A percentile compares a stretch with the other conserved stretches of the same genome.
These are phyloP conservation scores for Trematocara zebra DNA, from an alignment of 2,113 vertebrate genomes.

Conservation along the genomic window DNA sequence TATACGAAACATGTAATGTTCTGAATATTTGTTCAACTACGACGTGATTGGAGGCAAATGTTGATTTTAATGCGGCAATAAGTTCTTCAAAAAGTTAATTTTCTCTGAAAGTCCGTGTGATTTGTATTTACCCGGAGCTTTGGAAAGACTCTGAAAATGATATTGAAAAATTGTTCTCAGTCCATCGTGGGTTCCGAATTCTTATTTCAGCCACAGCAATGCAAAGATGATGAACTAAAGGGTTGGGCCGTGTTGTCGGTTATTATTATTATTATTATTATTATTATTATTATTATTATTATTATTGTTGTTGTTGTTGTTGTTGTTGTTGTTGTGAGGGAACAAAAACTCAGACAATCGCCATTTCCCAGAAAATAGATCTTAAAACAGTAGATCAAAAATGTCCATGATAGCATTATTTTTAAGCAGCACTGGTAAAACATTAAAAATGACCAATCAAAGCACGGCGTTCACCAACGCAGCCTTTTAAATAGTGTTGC, in stretches of 20 bases:
- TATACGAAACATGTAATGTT: background rate
- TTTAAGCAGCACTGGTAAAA: background rate
- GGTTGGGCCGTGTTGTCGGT: accelerated
- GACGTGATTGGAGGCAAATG: background rate
- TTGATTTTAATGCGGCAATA: background rate
- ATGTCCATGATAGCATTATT: background rate
- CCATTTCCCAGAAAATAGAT: background rate
- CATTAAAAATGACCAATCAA: background rate
- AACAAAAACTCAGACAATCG: background rate
- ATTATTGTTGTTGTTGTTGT: background rate
- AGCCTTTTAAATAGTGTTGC: background rate
- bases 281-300: background rate
- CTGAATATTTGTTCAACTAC: background rate
- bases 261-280: background rate
- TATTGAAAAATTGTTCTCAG: background rate
- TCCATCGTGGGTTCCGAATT: background rate
- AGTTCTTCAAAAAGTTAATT: background rate
- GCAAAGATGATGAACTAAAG: background rate
- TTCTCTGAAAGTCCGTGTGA: background rate
- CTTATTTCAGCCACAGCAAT: background rate
- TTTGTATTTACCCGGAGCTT: background rate
- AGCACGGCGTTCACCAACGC: background rate
- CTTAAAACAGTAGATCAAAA: background rate
- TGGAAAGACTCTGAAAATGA: background rate
- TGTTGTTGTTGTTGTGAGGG: background rate